Evolutionary conservation across 2,888 invertebrate species (phyloP).

Genomic region (Lepas anatifera): DNA sequence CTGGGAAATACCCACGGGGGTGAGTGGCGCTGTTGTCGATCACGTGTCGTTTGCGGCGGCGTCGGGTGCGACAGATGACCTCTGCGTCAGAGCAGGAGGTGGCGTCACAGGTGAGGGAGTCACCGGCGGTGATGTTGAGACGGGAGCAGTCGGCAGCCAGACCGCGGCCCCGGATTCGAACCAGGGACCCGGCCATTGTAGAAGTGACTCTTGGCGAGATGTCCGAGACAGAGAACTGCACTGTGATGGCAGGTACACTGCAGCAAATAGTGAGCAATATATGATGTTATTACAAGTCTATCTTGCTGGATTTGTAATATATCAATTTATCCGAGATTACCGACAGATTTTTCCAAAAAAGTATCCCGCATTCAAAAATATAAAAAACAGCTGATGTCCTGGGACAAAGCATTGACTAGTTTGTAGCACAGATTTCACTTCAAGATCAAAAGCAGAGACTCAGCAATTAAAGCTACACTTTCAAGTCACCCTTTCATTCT

Average conservation of each 20-base stretch:
- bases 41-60: conserved; percentile 10
- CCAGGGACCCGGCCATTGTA: conserved; percentile 15
- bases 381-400: too few relatives aligned
- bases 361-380: too few relatives aligned
- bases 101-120: conserved; percentile 14
- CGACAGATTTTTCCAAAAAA: too few relatives aligned
- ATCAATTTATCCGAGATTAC: too few relatives aligned
- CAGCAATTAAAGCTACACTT: too few relatives aligned
- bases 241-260: conserved; percentile 7
- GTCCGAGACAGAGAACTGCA: conserved; percentile 13
- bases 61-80: conserved; percentile 12
- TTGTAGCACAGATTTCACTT: too few relatives aligned
- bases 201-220: conserved; percentile 14
- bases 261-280: too few relatives aligned
- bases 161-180: conserved; percentile 17
- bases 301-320: too few relatives aligned
- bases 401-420: too few relatives aligned
- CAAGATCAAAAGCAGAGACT: too few relatives aligned
- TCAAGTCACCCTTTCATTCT: too few relatives aligned
- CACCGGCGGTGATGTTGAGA: conserved; percentile 16
- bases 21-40: conserved; percentile 14
- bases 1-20: not conserved
- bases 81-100: conserved; percentile 12
- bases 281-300: too few relatives aligned
- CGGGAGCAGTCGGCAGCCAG: conserved; percentile 19